Evolutionary conservation across 1,140 invertebrate genomes (phyloP).

Genomic region (Drosophila obscura): DNA sequence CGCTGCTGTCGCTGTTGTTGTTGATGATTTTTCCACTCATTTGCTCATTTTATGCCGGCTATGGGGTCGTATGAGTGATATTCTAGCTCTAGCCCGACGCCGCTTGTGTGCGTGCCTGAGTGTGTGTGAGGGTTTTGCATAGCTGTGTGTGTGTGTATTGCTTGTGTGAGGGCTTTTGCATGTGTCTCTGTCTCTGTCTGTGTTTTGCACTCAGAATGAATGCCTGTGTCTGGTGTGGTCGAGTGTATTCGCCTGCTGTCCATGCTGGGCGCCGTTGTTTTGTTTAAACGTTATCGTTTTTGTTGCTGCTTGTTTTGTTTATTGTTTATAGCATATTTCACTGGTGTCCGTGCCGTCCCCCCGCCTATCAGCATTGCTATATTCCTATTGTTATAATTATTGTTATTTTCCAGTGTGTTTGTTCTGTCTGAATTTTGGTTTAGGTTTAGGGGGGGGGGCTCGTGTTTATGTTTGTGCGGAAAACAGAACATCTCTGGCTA

Average conservation of each 20-base stretch:
- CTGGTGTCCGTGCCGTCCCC: slow-evolving; percentile 1
- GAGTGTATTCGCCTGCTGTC: slow-evolving; percentile 68
- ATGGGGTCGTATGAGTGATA: slow-evolving; percentile 75
- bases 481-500: too few species aligned
- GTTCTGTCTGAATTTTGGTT: background rate
- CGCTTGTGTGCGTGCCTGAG: background rate
- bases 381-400: slow-evolving; percentile 37
- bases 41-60: slow-evolving; percentile 59
- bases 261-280: slow-evolving; percentile 76
- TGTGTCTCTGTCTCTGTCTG: slow-evolving; percentile 23
- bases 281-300: slow-evolving; percentile 80
- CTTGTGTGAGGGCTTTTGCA: background rate
- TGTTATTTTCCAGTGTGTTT: slow-evolving; percentile 6
- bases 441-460: too few species aligned
- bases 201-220: slow-evolving; percentile 62
- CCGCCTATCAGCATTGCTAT: slow-evolving; percentile 37
- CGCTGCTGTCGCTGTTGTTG: slow-evolving; percentile 24
- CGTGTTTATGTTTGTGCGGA: too few species aligned
- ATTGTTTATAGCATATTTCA: slow-evolving; percentile 67
- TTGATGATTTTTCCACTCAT: slow-evolving; percentile 65
- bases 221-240: slow-evolving; percentile 67
- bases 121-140: slow-evolving; percentile 39
- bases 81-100: slow-evolving; percentile 25
- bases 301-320: slow-evolving; percentile 71
- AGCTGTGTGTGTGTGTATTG: background rate